Conservation (phyloP, 2,113 vertebrate genomes). For the Daphoenositta chrysoptera region DNA sequence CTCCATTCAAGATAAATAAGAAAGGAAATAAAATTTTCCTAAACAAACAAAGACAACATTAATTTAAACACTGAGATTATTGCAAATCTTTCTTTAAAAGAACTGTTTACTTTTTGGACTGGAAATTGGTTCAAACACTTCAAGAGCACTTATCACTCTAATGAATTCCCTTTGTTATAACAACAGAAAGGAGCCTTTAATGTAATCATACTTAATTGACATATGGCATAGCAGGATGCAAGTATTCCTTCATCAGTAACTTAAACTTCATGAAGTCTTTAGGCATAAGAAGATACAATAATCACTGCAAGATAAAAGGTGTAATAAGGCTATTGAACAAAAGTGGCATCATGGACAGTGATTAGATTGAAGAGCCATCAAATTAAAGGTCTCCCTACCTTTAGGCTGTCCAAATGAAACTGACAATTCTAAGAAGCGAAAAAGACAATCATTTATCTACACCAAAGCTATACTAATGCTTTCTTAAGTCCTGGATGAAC, state of each 20-base stretch:
- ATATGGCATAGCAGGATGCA: not conserved
- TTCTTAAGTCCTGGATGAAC: not conserved
- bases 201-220: not conserved
- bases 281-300: not conserved
- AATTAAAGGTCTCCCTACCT: not conserved
- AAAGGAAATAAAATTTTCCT: not conserved
- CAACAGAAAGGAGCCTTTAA: not conserved
- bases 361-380: not conserved
- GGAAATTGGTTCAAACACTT: not conserved
- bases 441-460: not conserved
- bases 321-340: not conserved
- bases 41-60: not conserved
- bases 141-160: not conserved
- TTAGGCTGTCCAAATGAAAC: not conserved
- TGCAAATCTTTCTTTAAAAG: not conserved
- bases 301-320: not conserved
- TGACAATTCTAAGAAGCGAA: not conserved
- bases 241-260: not conserved
- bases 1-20: not conserved
- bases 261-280: not conserved
- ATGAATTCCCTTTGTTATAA: not conserved
- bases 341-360: not conserved
- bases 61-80: not conserved
- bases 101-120: not conserved
- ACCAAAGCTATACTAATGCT: not conserved